These are phyloP conservation scores for Antheraea yamamai DNA, from an alignment of 2,888 invertebrate genomes.

Conservation along the genomic window DNA sequence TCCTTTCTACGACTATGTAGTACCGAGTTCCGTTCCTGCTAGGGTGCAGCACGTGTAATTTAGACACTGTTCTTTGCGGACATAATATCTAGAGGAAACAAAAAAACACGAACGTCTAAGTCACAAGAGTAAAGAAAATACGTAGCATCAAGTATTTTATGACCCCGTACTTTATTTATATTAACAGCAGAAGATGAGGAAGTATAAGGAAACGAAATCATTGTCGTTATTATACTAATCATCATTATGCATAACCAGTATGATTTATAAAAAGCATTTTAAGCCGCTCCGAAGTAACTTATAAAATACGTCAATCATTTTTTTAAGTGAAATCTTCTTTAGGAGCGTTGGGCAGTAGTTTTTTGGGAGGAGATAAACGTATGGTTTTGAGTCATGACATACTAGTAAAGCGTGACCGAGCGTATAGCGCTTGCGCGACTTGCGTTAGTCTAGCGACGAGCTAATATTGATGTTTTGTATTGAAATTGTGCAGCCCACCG, in stretches of 20 bases:
- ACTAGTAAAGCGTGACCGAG: too few species aligned
- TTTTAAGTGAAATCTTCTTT: too few species aligned
- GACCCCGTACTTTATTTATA: background rate
- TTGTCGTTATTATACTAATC: background rate
- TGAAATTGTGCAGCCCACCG: too few species aligned
- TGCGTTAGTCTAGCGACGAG: too few species aligned
- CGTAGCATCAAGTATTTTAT: background rate
- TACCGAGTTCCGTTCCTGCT: conserved; percentile 84
- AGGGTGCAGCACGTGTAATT: conserved; percentile 85
- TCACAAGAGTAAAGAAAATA: background rate
- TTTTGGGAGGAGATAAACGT: too few species aligned
- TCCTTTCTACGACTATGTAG: conserved; percentile 86
- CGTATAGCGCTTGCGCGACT: too few species aligned
- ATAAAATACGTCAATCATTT: background rate
- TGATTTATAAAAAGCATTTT: background rate
- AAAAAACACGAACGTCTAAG: background rate
- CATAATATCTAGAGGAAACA: conserved; percentile 75
- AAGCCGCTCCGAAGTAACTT: background rate
- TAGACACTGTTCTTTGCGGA: conserved; percentile 84
- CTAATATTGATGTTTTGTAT: too few species aligned
- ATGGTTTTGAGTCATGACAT: too few species aligned
- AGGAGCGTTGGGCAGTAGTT: too few species aligned
- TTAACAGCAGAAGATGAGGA: background rate
- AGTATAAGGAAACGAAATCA: too few species aligned
- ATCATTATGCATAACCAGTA: background rate